Conservation (phyloP, 2,113 vertebrate species). For the Ornithorhynchus anatinus region DNA sequence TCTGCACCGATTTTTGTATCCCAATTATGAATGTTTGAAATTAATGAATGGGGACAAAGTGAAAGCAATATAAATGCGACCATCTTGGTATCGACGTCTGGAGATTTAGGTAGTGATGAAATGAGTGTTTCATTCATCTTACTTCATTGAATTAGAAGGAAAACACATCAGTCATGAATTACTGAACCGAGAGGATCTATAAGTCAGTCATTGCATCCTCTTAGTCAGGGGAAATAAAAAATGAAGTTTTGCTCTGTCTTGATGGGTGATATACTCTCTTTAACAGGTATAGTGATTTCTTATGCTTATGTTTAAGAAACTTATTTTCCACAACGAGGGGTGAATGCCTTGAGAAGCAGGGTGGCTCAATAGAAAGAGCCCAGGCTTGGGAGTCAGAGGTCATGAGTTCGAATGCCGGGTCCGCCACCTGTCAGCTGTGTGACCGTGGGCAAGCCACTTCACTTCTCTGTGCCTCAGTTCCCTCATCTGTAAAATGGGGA, state of each 20-base stretch:
- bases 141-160: constrained; percentile 16
- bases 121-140: constrained; percentile 11
- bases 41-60: background rate
- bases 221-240: constrained; percentile 35
- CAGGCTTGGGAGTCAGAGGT: too few relatives aligned
- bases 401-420: too few relatives aligned
- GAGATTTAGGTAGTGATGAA: background rate
- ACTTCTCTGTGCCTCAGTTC: too few relatives aligned
- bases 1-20: background rate
- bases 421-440: too few relatives aligned
- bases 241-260: constrained; percentile 3
- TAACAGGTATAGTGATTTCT: constrained; percentile 1
- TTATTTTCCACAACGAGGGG: background rate
- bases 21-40: constrained; percentile 33
- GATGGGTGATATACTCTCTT: background rate
- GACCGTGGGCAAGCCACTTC: too few relatives aligned
- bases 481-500: too few relatives aligned
- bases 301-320: constrained; percentile 9
- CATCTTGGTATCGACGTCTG: background rate
- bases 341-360: background rate
- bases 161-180: constrained; percentile 33
- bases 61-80: background rate
- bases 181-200: constrained; percentile 11
- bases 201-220: constrained; percentile 23
- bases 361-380: too few relatives aligned